A percentile compares a stretch with the other conserved stretches of the same genome.
These are phyloP conservation scores for Rhabdophis nuchalis DNA, from an alignment of 2,797 vertebrate genomes.

Conservation along the genomic window DNA sequence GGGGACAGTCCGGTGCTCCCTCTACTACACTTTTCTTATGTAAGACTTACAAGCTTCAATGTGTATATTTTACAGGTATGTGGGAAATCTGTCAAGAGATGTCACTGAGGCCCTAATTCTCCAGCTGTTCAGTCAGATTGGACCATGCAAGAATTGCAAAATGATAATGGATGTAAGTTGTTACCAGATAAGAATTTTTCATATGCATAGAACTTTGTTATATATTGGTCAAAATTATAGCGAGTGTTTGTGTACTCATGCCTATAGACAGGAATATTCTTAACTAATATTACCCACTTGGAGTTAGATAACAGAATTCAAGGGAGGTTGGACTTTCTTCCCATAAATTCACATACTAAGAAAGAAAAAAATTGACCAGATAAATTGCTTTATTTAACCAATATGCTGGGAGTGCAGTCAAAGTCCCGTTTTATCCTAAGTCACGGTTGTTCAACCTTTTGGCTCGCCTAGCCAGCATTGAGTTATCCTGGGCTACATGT, in stretches of 20 bases:
- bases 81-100: constrained; percentile 95
- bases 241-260: not conserved
- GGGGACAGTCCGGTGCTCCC: not conserved
- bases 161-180: constrained; percentile 96
- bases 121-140: constrained; percentile 97
- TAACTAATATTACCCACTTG: not conserved
- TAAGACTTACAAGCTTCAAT: not conserved
- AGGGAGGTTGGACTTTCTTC: not conserved
- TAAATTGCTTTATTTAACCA: not conserved
- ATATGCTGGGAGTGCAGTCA: not conserved
- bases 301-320: not conserved
- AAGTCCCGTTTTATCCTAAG: not conserved
- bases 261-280: not conserved
- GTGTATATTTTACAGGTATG: constrained; percentile 78
- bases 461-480: not conserved
- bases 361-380: not conserved
- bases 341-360: not conserved
- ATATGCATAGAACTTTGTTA: not conserved
- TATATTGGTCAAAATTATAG: not conserved
- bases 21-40: not conserved
- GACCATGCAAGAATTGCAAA: constrained; percentile 98
- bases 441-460: not conserved
- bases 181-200: not conserved
- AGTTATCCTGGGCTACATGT: not conserved
- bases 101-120: constrained; percentile 98